phyloP scores from a whole-genome alignment of 2,797 vertebrate genomes.

The Spheniscus humboldti region DNA sequence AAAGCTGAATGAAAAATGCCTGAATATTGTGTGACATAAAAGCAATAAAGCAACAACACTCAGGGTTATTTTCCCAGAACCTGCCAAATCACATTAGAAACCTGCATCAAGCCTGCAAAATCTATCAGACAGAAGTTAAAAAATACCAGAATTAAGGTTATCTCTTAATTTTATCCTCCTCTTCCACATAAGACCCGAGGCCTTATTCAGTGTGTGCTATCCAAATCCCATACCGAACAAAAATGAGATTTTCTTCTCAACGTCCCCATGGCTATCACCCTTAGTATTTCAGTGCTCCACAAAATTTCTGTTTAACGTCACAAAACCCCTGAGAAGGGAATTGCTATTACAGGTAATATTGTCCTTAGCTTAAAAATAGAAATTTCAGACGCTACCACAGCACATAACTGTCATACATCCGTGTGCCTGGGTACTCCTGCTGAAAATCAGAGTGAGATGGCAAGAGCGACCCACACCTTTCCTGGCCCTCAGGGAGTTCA shows the following conservation, averaged over 20 bases:
- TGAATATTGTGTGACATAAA: neutral
- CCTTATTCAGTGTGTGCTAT: neutral
- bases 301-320: neutral
- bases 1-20: neutral
- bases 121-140: neutral
- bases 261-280: neutral
- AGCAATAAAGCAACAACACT: neutral
- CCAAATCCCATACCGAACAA: neutral
- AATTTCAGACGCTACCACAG: neutral
- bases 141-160: neutral
- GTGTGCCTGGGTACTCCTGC: neutral
- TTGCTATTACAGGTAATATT: neutral
- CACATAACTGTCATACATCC: neutral
- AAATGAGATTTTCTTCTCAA: neutral
- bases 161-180: neutral
- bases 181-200: neutral
- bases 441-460: neutral
- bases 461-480: neutral
- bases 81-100: neutral
- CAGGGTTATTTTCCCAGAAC: neutral
- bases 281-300: neutral
- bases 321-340: neutral
- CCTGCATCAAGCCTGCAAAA: neutral
- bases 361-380: neutral
- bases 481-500: fast-evolving